Conservation (phyloP, 2,888 invertebrate genomes). For the Lycophotia porphyrea region DNA sequence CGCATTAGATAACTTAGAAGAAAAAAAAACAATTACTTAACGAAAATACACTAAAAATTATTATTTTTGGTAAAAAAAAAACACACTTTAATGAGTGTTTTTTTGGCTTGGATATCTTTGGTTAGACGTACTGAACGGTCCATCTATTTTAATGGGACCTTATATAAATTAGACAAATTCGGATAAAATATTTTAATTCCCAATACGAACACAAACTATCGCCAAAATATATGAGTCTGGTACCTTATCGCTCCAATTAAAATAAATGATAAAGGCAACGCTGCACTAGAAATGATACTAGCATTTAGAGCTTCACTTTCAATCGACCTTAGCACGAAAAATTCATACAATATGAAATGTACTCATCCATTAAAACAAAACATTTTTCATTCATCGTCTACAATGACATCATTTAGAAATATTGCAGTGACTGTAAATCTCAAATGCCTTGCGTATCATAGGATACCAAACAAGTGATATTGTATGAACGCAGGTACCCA, state of each 20-base stretch:
- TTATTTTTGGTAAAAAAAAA: too few relatives aligned
- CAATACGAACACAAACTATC: not conserved
- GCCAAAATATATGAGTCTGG: too few relatives aligned
- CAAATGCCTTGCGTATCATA: not conserved
- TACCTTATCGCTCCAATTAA: not conserved
- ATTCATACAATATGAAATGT: not conserved
- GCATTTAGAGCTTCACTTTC: not conserved
- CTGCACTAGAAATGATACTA: too few relatives aligned
- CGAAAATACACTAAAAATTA: too few relatives aligned
- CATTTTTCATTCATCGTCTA: not conserved
- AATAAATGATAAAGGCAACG: too few relatives aligned
- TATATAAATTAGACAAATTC: not conserved
- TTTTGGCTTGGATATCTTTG: too few relatives aligned
- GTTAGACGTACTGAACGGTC: too few relatives aligned
- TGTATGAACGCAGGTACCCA: not conserved
- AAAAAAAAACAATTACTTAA: too few relatives aligned
- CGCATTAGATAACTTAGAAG: too few relatives aligned
- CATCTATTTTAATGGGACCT: too few relatives aligned
- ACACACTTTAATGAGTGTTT: too few relatives aligned
- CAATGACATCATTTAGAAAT: not conserved
- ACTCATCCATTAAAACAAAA: not conserved
- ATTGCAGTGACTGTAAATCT: not conserved
- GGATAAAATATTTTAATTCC: not conserved
- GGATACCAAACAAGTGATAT: not conserved
- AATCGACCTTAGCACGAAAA: too few relatives aligned